These are phyloP conservation scores for Cololabis saira DNA, from an alignment of 2,113 vertebrate species.

Conservation along the genomic window DNA sequence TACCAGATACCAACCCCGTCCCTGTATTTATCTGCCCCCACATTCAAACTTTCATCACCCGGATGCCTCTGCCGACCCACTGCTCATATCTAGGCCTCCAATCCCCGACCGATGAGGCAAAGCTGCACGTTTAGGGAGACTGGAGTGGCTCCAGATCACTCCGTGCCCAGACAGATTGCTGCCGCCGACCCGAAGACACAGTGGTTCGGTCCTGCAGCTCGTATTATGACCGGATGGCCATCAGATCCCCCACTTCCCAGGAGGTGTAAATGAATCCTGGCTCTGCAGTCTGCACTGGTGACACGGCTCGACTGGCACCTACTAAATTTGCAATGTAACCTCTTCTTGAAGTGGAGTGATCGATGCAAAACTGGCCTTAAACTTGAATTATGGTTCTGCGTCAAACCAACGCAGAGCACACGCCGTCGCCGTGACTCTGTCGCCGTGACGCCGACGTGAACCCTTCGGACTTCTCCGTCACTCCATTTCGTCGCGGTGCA, in stretches of 20 bases:
- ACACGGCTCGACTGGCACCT: slow-evolving; percentile 8
- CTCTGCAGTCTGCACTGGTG: slow-evolving; percentile 55
- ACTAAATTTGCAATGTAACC: slow-evolving; percentile 25
- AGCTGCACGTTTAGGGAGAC: slow-evolving; percentile 55
- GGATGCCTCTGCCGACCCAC: slow-evolving; percentile 15
- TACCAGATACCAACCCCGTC: slow-evolving; percentile 45
- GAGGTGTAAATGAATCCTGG: slow-evolving; percentile 59
- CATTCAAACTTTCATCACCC: slow-evolving; percentile 53
- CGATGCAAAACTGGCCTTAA: slow-evolving; percentile 44
- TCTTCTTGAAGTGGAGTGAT: slow-evolving; percentile 39
- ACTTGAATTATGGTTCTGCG: too few species aligned
- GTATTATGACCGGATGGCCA: slow-evolving; percentile 23
- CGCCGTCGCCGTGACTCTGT: too few species aligned
- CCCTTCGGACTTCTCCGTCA: too few species aligned
- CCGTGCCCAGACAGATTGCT: slow-evolving; percentile 54
- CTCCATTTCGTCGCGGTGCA: too few species aligned
- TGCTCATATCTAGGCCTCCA: slow-evolving; percentile 5
- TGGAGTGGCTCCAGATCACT: slow-evolving; percentile 60
- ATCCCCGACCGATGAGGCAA: slow-evolving; percentile 38
- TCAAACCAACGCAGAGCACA: too few species aligned
- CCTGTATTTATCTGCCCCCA: slow-evolving; percentile 54
- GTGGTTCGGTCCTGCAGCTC: slow-evolving; percentile 50
- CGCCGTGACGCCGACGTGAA: too few species aligned
- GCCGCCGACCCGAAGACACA: slow-evolving; percentile 69
- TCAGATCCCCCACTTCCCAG: slow-evolving; percentile 32